phyloP scores from a whole-genome alignment of 2,888 invertebrate species.

The Hanleya hanleyi region DNA sequence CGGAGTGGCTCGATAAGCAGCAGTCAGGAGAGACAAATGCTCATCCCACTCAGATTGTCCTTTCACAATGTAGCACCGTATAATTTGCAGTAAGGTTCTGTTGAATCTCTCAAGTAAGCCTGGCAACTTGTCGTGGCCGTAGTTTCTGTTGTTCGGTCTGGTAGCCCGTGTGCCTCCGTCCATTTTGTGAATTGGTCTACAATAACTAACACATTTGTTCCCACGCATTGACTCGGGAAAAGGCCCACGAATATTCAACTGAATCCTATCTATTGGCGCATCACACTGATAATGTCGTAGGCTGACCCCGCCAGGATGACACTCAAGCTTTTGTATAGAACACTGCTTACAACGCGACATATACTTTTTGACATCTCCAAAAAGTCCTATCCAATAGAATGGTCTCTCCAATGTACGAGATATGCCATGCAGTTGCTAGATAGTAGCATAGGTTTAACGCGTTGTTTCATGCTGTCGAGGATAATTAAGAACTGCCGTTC shows the following conservation, averaged over 20 bases:
- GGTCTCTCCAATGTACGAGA: constrained; percentile 5
- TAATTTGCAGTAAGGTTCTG: no score
- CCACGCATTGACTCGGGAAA: background rate
- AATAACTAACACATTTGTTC: constrained; percentile 5
- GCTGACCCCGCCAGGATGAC: no score
- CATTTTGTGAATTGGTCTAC: constrained; percentile 11
- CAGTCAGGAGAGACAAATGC: no score
- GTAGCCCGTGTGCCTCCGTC: background rate
- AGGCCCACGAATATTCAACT: constrained; percentile 10
- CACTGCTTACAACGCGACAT: constrained; percentile 7
- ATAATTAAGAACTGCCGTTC: background rate
- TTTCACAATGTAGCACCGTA: no score
- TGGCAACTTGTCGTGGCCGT: no score
- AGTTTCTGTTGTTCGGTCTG: background rate
- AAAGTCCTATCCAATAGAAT: constrained; percentile 12
- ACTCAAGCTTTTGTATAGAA: constrained; percentile 11
- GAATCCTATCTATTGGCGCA: background rate
- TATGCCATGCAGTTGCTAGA: background rate
- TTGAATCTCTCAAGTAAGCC: no score
- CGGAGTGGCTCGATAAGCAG: no score
- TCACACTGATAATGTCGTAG: background rate
- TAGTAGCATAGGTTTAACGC: constrained; percentile 16
- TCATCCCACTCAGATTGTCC: no score
- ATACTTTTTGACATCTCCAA: constrained; percentile 13
- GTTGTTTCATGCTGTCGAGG: background rate